These are phyloP conservation scores for Lagopus muta DNA, from an alignment of 2,113 vertebrate species.

Conservation along the genomic window DNA sequence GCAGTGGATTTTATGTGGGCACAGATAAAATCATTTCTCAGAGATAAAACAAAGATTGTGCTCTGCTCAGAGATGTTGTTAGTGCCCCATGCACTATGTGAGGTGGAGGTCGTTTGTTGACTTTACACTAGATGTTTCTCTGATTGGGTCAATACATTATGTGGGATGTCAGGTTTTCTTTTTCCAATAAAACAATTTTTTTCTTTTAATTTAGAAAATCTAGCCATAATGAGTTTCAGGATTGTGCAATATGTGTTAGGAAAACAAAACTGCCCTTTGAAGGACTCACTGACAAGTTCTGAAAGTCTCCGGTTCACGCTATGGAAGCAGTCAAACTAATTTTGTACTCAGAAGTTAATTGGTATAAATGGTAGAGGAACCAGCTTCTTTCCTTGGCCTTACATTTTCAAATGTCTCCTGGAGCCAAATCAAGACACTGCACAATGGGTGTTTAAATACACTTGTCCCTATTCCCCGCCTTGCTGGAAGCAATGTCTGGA, in stretches of 20 bases:
- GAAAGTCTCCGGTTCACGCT: not conserved
- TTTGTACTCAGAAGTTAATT: not conserved
- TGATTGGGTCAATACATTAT: not conserved
- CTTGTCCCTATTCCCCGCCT: not conserved
- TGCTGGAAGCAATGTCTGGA: slow-evolving; percentile 13
- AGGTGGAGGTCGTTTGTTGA: not conserved
- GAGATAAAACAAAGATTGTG: not conserved
- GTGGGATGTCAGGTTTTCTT: slow-evolving; percentile 27
- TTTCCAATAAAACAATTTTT: slow-evolving; percentile 4
- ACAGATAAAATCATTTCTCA: not conserved
- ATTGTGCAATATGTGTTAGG: not conserved
- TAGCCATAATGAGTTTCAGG: not conserved
- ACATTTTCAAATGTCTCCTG: slow-evolving; percentile 1
- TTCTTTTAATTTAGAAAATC: slow-evolving; percentile 24
- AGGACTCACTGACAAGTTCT: not conserved
- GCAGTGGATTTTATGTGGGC: not conserved
- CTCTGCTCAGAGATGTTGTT: not conserved
- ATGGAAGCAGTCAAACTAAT: not conserved
- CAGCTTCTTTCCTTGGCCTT: not conserved
- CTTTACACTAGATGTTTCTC: slow-evolving; percentile 3
- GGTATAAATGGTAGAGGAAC: slow-evolving; percentile 28
- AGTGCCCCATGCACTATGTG: not conserved
- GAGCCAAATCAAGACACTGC: not conserved
- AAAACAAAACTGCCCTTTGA: not conserved
- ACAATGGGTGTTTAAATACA: slow-evolving; percentile 45